Conservation (phyloP, 1,140 invertebrate genomes). For the Uloborus diversus region DNA sequence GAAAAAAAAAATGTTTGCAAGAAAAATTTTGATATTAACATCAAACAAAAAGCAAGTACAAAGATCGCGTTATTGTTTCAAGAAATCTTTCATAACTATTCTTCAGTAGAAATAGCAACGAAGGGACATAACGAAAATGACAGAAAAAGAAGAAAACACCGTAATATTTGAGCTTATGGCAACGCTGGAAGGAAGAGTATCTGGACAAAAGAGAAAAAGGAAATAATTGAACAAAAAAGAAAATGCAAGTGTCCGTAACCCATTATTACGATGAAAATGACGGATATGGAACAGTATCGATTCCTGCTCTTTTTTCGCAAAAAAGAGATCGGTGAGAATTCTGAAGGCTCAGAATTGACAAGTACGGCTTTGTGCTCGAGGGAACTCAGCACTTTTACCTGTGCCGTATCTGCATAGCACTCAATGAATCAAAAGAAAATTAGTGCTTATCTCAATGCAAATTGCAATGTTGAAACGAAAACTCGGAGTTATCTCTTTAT, state of each 20-base stretch:
- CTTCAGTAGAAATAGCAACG: neutral
- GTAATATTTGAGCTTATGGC: slow-evolving; percentile 12
- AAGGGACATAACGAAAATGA: neutral
- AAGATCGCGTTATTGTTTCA: too few species aligned
- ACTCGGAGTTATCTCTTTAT: too few species aligned
- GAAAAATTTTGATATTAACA: too few species aligned
- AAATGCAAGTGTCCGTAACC: slow-evolving; percentile 25
- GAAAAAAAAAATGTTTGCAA: too few species aligned
- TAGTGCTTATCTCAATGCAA: too few species aligned
- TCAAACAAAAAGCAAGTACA: too few species aligned
- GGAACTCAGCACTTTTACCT: too few species aligned
- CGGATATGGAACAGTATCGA: slow-evolving; percentile 23
- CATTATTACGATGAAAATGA: slow-evolving; percentile 32
- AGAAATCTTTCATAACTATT: too few species aligned
- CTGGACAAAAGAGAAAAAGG: slow-evolving; percentile 4
- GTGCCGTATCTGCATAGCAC: too few species aligned
- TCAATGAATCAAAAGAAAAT: too few species aligned
- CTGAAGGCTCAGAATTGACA: neutral
- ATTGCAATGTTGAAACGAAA: too few species aligned
- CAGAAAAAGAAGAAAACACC: neutral
- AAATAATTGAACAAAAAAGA: slow-evolving; percentile 8
- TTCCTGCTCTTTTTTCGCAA: slow-evolving; percentile 3
- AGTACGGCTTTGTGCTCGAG: neutral
- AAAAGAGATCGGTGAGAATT: neutral
- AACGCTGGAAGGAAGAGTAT: neutral